Percentiles rank a stretch among this genome's conserved stretches.
Conservation (phyloP, 2,888 invertebrate genomes). For the Pyrocoelia pectoralis region DNA sequence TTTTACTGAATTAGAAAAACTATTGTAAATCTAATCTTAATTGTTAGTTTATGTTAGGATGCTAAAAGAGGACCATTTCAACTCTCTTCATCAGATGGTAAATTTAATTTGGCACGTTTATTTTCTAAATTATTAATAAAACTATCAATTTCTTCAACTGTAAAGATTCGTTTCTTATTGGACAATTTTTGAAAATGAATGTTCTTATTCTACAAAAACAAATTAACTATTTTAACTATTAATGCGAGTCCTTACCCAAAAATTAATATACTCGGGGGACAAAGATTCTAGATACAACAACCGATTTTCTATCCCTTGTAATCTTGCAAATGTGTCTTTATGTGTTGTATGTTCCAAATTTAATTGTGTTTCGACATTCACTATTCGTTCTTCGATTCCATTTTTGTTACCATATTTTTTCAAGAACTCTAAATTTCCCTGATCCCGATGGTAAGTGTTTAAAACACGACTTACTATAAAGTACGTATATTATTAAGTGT, state of each 20-base stretch:
- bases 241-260: slow-evolving; percentile 59
- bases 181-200: slow-evolving; percentile 38
- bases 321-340: slow-evolving; percentile 70
- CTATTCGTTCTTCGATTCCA: slow-evolving; percentile 74
- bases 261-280: slow-evolving; percentile 82
- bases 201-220: slow-evolving; percentile 45
- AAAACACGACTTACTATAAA: slow-evolving; percentile 72
- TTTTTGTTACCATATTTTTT: slow-evolving; percentile 58
- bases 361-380: slow-evolving; percentile 70
- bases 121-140: slow-evolving; percentile 52
- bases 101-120: slow-evolving; percentile 19
- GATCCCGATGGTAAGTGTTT: slow-evolving; percentile 71
- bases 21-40: no score
- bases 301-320: slow-evolving; percentile 78
- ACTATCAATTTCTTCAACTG: slow-evolving; percentile 52
- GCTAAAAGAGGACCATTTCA: no score
- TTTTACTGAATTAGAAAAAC: no score
- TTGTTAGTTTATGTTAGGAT: no score
- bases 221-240: no score
- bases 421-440: slow-evolving; percentile 60
- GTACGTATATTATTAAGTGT: no score
- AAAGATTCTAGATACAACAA: slow-evolving; percentile 76
- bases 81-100: slow-evolving; percentile 5
- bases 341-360: slow-evolving; percentile 65
- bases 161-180: slow-evolving; percentile 52